phyloP scores from a whole-genome alignment of 2,113 vertebrate species.

The Empidonax alnorum region DNA sequence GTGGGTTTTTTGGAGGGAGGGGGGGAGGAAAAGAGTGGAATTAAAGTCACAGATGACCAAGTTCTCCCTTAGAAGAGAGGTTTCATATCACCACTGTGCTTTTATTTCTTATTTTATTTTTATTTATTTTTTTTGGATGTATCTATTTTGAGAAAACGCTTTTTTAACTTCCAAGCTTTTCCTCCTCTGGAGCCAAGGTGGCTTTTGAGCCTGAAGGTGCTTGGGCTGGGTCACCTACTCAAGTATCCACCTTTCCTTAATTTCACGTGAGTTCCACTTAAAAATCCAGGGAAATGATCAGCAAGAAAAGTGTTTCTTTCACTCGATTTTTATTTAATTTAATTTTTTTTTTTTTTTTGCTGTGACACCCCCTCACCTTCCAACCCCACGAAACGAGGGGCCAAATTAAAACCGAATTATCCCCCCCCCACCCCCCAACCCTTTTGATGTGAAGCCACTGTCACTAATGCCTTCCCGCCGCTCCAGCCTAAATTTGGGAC shows the following conservation, averaged over 20 bases:
- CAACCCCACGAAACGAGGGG: rapidly evolving
- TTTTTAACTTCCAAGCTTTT: not conserved
- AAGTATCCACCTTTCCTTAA: not conserved
- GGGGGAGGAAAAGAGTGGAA: not conserved
- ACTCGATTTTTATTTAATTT: not conserved
- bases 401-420: not conserved
- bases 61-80: not conserved
- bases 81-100: rapidly evolving
- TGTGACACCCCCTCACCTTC: not conserved
- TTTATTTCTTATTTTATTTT: not conserved
- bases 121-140: too few relatives aligned
- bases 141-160: not conserved
- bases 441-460: not conserved
- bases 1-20: too few relatives aligned
- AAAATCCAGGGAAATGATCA: not conserved
- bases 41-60: not conserved
- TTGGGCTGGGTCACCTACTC: not conserved
- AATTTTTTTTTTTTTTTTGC: too few relatives aligned
- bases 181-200: not conserved
- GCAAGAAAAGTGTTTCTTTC: not conserved
- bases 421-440: too few relatives aligned
- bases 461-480: conserved; percentile 18
- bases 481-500: not conserved
- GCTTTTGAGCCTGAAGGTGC: not conserved
- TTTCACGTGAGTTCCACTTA: rapidly evolving